These are phyloP conservation scores for Megamerina dolium DNA, from an alignment of 2,888 invertebrate species.

Conservation along the genomic window DNA sequence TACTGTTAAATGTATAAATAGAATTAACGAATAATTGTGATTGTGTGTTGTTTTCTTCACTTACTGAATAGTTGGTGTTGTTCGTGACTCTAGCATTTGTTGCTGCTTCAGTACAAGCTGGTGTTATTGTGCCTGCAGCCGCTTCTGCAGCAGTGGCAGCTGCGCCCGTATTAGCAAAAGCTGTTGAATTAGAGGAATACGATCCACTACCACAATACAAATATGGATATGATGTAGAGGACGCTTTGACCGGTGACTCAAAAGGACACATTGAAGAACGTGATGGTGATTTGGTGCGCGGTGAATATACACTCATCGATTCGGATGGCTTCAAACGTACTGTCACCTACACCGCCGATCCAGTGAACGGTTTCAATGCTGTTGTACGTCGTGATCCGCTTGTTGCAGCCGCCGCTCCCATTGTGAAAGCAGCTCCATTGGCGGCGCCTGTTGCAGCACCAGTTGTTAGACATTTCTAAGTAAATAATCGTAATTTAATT, in stretches of 20 bases:
- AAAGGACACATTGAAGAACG: constrained; percentile 31
- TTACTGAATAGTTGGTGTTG: constrained; percentile 1
- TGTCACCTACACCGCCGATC: constrained; percentile 28
- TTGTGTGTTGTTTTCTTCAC: neutral
- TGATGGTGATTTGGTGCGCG: constrained; percentile 29
- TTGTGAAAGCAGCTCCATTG: constrained; percentile 25
- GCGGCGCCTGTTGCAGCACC: constrained; percentile 21
- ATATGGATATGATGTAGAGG: constrained; percentile 33
- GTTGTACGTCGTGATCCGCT: constrained; percentile 34
- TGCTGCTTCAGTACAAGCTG: constrained; percentile 16
- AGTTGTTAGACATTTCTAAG: constrained; percentile 2
- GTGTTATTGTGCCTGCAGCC: constrained; percentile 29
- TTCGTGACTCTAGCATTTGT: constrained; percentile 22
- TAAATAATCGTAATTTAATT: too few species aligned
- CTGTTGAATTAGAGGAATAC: constrained; percentile 31
- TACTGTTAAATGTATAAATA: too few species aligned
- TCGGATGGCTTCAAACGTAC: constrained; percentile 29
- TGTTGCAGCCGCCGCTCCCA: constrained; percentile 26
- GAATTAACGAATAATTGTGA: neutral
- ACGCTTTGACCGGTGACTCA: constrained; percentile 26
- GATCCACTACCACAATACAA: constrained; percentile 31
- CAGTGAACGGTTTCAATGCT: constrained; percentile 31
- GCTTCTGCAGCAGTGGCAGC: constrained; percentile 22
- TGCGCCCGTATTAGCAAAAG: constrained; percentile 28
- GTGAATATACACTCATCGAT: constrained; percentile 30